Evolutionary conservation across 37 sponge, comb jelly and placozoan genomes (phyloP), one percentile per base, ranked within the genome.

Genomic region (Halichondria panicea): DNA sequence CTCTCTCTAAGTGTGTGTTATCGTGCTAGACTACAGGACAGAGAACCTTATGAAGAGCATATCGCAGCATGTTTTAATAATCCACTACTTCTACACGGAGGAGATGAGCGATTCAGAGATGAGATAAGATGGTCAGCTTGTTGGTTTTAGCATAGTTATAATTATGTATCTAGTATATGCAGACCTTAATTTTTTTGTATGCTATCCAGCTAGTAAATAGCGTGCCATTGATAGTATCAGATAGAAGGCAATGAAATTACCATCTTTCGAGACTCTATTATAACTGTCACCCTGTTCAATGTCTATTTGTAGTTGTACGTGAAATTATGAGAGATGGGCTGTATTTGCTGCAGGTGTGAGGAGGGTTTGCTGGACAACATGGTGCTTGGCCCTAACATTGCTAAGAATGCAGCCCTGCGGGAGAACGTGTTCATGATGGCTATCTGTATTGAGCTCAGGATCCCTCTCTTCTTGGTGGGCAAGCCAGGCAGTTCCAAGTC

Each of bases 351-450:
- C 52, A 93, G 94, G 54, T 92, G 88, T 71, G 89, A 97, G 74
- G 76, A 82, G 27, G 86, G 87, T 15, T 50, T 96, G 2, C 75
- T 96, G 55, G 84, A 89, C 24, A 80, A 77, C 32, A 86, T 96
- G 87, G 46, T 57, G 15, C 84, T 96, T 34, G 89, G 87, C 24
- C 74, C 78, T 4, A 84, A 91, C 50, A 88, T 95, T 60, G 95
- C 92, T 43, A 74, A 52, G 46, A 95, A 95, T 74, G 81, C 86
- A 57, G 95, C 95, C 22, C 84, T 95, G 48, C 66, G 84, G 62
- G 96, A 95, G 81, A 95, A 95, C 83, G 89, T 95, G 33, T 95
- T 95, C 52, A 95, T 95, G 95, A 95, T 95, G 95, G 88, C 80
- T 13, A 87, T 95, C 21, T 95, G 95, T 63, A 77, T 95, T 58